Evolutionary conservation across 2,797 vertebrate genomes (phyloP), one percentile per base, ranked within the genome.

Genomic region (Podargus strigoides): DNA sequence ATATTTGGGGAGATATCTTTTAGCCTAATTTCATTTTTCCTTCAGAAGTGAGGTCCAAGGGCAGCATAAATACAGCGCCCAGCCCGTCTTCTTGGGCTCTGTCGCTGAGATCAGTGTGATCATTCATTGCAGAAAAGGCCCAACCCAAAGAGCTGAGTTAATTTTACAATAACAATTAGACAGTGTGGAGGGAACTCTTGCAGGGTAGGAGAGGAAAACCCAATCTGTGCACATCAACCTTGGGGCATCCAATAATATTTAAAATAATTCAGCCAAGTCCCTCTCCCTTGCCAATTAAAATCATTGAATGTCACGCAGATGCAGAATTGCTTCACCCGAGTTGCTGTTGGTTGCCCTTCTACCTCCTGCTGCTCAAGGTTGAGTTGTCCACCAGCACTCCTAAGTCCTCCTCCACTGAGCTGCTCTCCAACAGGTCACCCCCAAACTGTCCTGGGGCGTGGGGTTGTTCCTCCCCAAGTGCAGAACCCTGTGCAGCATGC

Each of bases 21-120:
- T 34, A 79, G 47, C 62, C 47, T 68, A 76, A 32, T 77, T 91
- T 36, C 16, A 4, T 53, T 85, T 91, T 69, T 46, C 79, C 76
- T 52, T 67, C 64, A 80, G 88, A 50, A 80, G 64, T 30, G 7
- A 3, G 18, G 28, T 66, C 79, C 85, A 52, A 74, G 39, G 44
- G 68, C 68, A 17, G 52, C 18, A 14, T 3, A n/a, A 79, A 34
- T 9, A 27, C 59, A 5, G 19, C 9, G 47, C 16, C 44, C 67
- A 14, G 39, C 66, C 64, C 3, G 6, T 15, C 53, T 34, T 66
- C 68, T 19, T 28, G 68, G 52, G n/a, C n/a, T n/a, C n/a, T n/a
- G n/a, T 26, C 41, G 1, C 1, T 0, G n/a, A 18, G 49, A 21
- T 7, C 32, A 9, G 11, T 4, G 1, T 22, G 18, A 37, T 23